These are phyloP conservation scores for Neuroscelio doddi DNA, from an alignment of 2,888 invertebrate species.

Conservation along the genomic window DNA sequence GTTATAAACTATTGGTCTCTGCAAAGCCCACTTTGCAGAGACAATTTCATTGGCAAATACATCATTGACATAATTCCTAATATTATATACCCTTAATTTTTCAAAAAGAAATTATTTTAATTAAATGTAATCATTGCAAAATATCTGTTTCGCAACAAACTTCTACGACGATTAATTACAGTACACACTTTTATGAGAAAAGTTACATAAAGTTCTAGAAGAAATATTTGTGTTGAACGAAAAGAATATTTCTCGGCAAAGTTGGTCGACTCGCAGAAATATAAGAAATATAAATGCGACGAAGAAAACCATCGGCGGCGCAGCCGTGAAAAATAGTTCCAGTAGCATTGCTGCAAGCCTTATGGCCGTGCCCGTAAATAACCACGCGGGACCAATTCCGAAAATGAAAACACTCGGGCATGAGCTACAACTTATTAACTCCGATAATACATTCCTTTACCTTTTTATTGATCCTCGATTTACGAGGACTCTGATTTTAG, in stretches of 20 bases:
- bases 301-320: constrained; percentile 34
- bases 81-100: too few species aligned
- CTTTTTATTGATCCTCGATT: constrained; percentile 22
- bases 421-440: constrained; percentile 46
- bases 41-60: too few species aligned
- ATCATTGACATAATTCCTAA: too few species aligned
- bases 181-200: constrained; percentile 3
- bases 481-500: constrained; percentile 25
- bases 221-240: constrained; percentile 8
- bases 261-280: constrained; percentile 14
- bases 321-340: constrained; percentile 26
- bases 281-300: constrained; percentile 40
- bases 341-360: constrained; percentile 10
- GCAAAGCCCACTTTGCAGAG: too few species aligned
- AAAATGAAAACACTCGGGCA: constrained; percentile 45
- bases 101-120: too few species aligned
- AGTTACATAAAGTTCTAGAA: too few species aligned
- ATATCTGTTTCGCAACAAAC: constrained; percentile 3
- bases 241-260: constrained; percentile 2
- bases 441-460: constrained; percentile 37
- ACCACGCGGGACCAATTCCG: constrained; percentile 40
- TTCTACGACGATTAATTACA: constrained; percentile 3
- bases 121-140: too few species aligned
- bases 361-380: constrained; percentile 36
- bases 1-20: too few species aligned